phyloP scores from a whole-genome alignment of 2,888 invertebrate genomes.

The Mesoligia furuncula region DNA sequence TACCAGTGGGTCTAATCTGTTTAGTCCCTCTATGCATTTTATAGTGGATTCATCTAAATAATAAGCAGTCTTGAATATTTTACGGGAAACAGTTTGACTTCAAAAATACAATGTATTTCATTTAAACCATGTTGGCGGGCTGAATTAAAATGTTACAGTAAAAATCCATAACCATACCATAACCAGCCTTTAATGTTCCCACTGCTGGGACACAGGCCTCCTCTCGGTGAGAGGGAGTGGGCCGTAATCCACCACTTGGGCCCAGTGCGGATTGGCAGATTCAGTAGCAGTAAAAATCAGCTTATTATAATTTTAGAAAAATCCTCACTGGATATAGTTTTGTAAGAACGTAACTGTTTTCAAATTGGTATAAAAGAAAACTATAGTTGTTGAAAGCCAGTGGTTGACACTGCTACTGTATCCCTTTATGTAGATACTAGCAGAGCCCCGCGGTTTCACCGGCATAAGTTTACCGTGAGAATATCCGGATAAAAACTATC shows the following conservation, averaged over 20 bases:
- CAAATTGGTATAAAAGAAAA: not conserved
- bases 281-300: not conserved
- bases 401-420: not conserved
- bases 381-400: not conserved
- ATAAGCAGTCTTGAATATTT: slow-evolving; percentile 24
- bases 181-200: too few species aligned
- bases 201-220: too few species aligned
- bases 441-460: too few species aligned
- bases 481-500: too few species aligned
- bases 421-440: not conserved
- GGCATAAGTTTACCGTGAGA: too few species aligned
- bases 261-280: too few species aligned
- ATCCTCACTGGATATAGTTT: not conserved
- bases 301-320: not conserved
- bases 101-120: not conserved
- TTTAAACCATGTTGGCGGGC: not conserved
- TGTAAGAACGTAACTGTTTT: slow-evolving; percentile 5
- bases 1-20: not conserved
- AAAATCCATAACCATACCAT: too few species aligned
- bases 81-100: not conserved
- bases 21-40: slow-evolving; percentile 30
- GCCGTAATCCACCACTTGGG: too few species aligned
- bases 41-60: slow-evolving; percentile 38
- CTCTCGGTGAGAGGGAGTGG: too few species aligned
- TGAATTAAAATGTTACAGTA: not conserved